A percentile compares a stretch with the other conserved stretches of the same genome.
phyloP scores from a whole-genome alignment of 2,113 vertebrate genomes.

The Pachycephala philippinensis region DNA sequence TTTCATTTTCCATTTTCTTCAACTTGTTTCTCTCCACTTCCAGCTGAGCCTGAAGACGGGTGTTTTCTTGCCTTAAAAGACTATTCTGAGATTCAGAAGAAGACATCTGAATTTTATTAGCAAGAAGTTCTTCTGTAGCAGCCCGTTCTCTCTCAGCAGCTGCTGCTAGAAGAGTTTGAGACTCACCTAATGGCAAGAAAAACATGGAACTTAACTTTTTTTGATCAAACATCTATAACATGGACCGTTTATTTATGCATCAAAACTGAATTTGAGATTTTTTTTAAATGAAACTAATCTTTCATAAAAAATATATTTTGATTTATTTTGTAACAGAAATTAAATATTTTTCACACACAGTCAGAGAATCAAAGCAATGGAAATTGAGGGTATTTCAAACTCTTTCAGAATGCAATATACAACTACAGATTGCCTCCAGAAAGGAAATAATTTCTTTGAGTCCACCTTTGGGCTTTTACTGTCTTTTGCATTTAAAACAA shows the following conservation, averaged over 20 bases:
- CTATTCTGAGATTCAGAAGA: conserved; percentile 92
- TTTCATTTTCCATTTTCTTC: conserved; percentile 90
- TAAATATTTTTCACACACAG: background rate
- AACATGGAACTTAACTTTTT: background rate
- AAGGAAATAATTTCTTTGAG: background rate
- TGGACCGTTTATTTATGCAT: background rate
- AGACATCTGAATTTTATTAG: conserved; percentile 83
- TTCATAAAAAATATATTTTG: background rate
- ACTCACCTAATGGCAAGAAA: conserved; percentile 76
- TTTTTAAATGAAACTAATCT: background rate
- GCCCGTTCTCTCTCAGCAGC: conserved; percentile 91
- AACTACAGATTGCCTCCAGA: background rate
- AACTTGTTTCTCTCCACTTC: conserved; percentile 84
- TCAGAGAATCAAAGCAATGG: background rate
- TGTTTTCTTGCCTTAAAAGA: conserved; percentile 89
- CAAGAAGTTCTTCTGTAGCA: conserved; percentile 86
- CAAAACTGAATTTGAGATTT: background rate
- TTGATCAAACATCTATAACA: background rate
- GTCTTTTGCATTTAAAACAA: background rate
- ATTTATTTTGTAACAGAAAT: background rate
- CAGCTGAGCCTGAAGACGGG: conserved; percentile 82
- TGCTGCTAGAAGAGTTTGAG: conserved; percentile 88
- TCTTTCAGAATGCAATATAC: background rate
- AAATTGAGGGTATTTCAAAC: background rate
- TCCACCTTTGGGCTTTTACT: background rate